Conservation (phyloP, 2,797 vertebrate genomes). For the Lagocephalus sceleratus region DNA sequence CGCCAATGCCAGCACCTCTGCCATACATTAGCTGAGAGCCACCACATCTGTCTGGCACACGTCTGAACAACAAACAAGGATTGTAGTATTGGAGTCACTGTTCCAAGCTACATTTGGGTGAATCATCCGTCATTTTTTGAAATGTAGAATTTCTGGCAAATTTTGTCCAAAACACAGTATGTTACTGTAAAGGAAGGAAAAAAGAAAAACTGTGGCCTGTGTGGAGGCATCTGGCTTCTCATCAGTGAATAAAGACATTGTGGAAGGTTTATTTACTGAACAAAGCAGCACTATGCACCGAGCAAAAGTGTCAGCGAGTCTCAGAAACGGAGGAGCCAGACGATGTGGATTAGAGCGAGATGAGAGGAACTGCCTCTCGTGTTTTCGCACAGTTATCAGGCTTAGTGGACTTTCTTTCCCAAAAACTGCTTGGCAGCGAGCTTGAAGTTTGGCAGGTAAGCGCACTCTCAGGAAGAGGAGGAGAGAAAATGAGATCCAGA, state of each 20-base stretch:
- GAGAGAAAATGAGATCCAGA: slow-evolving; percentile 80
- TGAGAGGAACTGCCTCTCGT: slow-evolving; percentile 47
- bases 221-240: slow-evolving; percentile 33
- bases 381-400: slow-evolving; percentile 60
- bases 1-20: slow-evolving; percentile 30
- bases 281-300: slow-evolving; percentile 51
- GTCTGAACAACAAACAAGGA: slow-evolving; percentile 49
- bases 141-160: slow-evolving; percentile 1
- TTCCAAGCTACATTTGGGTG: slow-evolving; percentile 45
- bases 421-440: slow-evolving; percentile 72
- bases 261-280: slow-evolving; percentile 54
- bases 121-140: slow-evolving; percentile 44
- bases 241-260: slow-evolving; percentile 48
- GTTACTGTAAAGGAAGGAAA: slow-evolving; percentile 9
- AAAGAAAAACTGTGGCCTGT: slow-evolving; percentile 5
- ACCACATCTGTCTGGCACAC: slow-evolving; percentile 57
- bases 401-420: slow-evolving; percentile 37
- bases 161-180: slow-evolving; percentile 9
- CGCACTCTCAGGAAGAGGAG: slow-evolving; percentile 57
- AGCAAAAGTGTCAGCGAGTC: slow-evolving; percentile 28
- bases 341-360: slow-evolving; percentile 35
- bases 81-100: slow-evolving; percentile 37
- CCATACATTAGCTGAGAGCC: slow-evolving; percentile 57
- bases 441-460: slow-evolving; percentile 76
- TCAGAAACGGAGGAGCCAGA: slow-evolving; percentile 31